Percentiles rank a stretch among this genome's conserved stretches.
phyloP scores from a whole-genome alignment of 1,140 invertebrate genomes.

The Zaprionus ghesquierei region DNA sequence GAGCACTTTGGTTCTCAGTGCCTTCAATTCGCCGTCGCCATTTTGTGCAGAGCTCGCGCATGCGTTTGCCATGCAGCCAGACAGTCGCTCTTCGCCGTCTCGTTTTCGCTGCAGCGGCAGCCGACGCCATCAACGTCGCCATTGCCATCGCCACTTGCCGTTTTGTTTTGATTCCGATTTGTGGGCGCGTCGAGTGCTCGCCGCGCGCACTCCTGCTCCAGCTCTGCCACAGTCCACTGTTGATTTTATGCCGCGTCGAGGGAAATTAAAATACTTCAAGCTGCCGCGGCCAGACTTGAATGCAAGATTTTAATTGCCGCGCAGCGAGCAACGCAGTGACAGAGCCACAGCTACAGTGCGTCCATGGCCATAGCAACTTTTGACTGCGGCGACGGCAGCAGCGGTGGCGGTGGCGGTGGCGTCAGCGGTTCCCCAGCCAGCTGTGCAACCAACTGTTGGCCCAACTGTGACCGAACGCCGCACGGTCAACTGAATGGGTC shows the following conservation, averaged over 20 bases:
- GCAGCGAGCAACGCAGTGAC: constrained; percentile 25
- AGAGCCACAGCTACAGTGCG: neutral
- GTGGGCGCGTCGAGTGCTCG: constrained; percentile 17
- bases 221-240: constrained; percentile 20
- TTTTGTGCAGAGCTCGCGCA: constrained; percentile 59
- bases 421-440: constrained; percentile 40
- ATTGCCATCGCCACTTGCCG: constrained; percentile 36
- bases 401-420: neutral
- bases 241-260: constrained; percentile 55
- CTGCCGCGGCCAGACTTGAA: constrained; percentile 54
- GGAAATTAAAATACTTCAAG: constrained; percentile 72
- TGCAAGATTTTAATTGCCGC: constrained; percentile 76
- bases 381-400: neutral
- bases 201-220: neutral
- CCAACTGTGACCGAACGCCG: constrained; percentile 28
- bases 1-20: constrained; percentile 28
- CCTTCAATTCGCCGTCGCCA: constrained; percentile 59
- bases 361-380: neutral
- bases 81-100: constrained; percentile 12
- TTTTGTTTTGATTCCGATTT: constrained; percentile 76
- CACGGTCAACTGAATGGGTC: constrained; percentile 50
- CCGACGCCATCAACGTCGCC: constrained; percentile 11
- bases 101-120: neutral
- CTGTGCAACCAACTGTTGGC: constrained; percentile 73
- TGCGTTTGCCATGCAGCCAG: constrained; percentile 30